Percentiles rank a stretch among this genome's conserved stretches.
Evolutionary conservation across 2,797 vertebrate species (phyloP).

Genomic region (Tamandua tetradactyla): DNA sequence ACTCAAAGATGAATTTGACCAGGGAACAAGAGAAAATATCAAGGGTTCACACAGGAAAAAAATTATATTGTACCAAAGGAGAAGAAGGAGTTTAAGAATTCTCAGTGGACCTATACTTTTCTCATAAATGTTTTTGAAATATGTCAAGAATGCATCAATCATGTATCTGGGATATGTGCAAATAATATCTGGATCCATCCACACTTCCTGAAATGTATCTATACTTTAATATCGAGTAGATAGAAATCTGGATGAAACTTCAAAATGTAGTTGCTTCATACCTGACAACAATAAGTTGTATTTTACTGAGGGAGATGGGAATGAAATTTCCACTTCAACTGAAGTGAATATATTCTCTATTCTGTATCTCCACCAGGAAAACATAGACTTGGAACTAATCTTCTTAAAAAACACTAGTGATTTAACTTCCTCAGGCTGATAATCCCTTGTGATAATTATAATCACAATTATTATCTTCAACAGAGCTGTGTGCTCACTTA

Average conservation of each 20-base stretch:
- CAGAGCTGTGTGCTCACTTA: neutral
- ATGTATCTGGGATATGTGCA: neutral
- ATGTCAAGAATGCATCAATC: neutral
- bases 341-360: neutral
- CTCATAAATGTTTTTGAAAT: neutral
- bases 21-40: neutral
- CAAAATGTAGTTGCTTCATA: neutral
- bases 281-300: neutral
- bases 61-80: neutral
- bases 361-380: neutral
- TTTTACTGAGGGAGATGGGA: neutral
- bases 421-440: neutral
- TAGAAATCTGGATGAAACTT: neutral
- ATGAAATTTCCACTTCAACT: constrained; percentile 28
- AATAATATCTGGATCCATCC: neutral
- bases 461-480: too few relatives aligned
- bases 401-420: neutral
- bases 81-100: neutral
- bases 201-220: neutral
- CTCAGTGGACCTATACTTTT: neutral
- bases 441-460: neutral
- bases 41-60: neutral
- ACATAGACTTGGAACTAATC: neutral
- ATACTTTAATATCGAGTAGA: neutral
- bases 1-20: constrained; percentile 1